Conservation (phyloP, 2,113 vertebrate species). For the Eurypyga helias region DNA sequence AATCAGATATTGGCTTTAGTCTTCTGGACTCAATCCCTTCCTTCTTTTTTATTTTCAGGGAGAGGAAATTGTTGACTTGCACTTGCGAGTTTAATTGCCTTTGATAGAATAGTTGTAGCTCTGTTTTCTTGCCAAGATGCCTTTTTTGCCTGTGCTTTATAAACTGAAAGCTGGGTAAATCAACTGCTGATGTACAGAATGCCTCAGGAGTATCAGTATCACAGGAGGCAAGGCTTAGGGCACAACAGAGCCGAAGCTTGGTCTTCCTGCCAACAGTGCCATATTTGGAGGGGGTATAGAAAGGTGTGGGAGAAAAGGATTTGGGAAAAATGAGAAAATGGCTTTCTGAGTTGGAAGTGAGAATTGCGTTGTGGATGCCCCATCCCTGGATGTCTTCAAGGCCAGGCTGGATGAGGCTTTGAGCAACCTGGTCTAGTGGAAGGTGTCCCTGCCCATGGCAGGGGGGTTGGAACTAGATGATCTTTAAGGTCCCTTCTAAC, state of each 20-base stretch:
- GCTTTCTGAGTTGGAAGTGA: neutral
- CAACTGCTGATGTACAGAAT: neutral
- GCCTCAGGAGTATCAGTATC: neutral
- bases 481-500: too few relatives aligned
- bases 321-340: neutral
- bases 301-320: neutral
- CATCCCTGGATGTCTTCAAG: too few relatives aligned
- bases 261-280: neutral
- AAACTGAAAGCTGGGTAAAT: neutral
- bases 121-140: neutral
- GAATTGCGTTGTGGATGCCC: too few relatives aligned
- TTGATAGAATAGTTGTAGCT: neutral
- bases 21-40: neutral
- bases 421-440: too few relatives aligned
- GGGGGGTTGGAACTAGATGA: too few relatives aligned
- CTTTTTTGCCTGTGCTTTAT: neutral
- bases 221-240: neutral
- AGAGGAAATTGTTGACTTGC: neutral
- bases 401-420: too few relatives aligned
- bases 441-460: too few relatives aligned
- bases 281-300: neutral
- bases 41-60: neutral
- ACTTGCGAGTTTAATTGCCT: neutral
- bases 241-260: neutral
- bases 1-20: neutral